phyloP scores from a whole-genome alignment of 2,797 vertebrate genomes.

The Rhinatrema bivittatum region DNA sequence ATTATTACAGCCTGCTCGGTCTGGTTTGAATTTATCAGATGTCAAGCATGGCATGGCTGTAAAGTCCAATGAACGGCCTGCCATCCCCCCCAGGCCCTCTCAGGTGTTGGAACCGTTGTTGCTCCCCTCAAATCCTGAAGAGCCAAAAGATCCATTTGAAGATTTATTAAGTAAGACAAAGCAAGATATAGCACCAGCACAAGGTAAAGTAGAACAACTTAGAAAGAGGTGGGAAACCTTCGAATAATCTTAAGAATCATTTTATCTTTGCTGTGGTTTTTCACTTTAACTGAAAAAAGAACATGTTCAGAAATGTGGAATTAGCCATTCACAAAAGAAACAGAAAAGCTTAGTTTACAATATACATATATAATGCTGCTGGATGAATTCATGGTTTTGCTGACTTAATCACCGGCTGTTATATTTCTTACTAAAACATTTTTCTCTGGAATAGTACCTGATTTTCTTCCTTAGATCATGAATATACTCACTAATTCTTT shows the following conservation, averaged over 20 bases:
- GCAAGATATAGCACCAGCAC: constrained; percentile 58
- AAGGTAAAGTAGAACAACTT: constrained; percentile 81
- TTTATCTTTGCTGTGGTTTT: too few species aligned
- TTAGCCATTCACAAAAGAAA: constrained; percentile 13
- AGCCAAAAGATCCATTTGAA: constrained; percentile 80
- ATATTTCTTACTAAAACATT: neutral
- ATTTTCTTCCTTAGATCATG: neutral
- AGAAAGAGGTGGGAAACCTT: constrained; percentile 92
- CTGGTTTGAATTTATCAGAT: constrained; percentile 44
- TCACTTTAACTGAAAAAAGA: constrained; percentile 23
- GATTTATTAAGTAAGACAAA: constrained; percentile 79
- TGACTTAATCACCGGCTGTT: neutral
- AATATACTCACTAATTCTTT: neutral
- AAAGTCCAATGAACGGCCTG: constrained; percentile 38
- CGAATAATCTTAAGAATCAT: constrained; percentile 53
- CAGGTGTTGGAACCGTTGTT: constrained; percentile 49
- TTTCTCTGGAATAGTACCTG: neutral
- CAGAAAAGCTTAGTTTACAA: neutral
- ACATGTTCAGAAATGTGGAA: constrained; percentile 14
- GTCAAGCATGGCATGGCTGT: constrained; percentile 30
- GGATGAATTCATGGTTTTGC: neutral
- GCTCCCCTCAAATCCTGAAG: constrained; percentile 39
- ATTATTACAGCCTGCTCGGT: constrained; percentile 59
- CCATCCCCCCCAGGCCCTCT: constrained; percentile 41
- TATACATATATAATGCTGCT: neutral